A percentile compares a stretch with the other conserved stretches of the same genome.
phyloP scores from a whole-genome alignment of 2,888 invertebrate species.

The Drosophila cyrtoloma region DNA sequence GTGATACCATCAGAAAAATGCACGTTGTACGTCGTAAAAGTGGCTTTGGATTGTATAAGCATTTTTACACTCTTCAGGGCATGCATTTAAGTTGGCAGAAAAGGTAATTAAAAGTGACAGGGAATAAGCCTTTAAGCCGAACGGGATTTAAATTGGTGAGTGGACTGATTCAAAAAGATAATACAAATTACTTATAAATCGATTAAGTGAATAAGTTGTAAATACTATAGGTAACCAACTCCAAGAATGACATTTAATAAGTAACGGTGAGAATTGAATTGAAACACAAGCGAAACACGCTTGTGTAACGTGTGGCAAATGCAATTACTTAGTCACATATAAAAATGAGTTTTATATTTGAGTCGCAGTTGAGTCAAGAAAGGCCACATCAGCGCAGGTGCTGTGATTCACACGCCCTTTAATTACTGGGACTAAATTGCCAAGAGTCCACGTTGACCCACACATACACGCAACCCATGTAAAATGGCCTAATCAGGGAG shows the following conservation, averaged over 20 bases:
- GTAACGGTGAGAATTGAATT: not conserved
- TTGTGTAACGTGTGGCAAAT: slow-evolving; percentile 1
- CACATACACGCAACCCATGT: not conserved
- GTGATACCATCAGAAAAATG: not conserved
- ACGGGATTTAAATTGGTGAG: too few species aligned
- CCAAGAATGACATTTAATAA: not conserved
- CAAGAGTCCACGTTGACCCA: not conserved
- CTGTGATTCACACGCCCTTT: slow-evolving; percentile 62
- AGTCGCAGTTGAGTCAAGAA: slow-evolving; percentile 20
- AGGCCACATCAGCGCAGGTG: slow-evolving; percentile 76
- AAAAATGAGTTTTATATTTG: slow-evolving; percentile 55
- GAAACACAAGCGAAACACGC: not conserved
- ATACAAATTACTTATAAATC: not conserved
- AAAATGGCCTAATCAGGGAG: slow-evolving; percentile 63
- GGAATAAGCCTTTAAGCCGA: not conserved
- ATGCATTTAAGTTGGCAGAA: not conserved
- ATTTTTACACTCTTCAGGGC: not conserved
- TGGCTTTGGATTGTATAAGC: not conserved
- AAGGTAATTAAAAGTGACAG: not conserved
- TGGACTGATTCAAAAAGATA: not conserved
- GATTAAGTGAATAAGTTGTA: not conserved
- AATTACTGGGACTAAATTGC: slow-evolving; percentile 13
- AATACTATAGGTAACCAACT: not conserved
- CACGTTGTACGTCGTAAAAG: not conserved
- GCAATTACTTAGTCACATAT: slow-evolving; percentile 54